Base-by-base conservation (phyloP, 2,888 invertebrate genomes). In the Leptinotarsa peninsularis region DNA sequence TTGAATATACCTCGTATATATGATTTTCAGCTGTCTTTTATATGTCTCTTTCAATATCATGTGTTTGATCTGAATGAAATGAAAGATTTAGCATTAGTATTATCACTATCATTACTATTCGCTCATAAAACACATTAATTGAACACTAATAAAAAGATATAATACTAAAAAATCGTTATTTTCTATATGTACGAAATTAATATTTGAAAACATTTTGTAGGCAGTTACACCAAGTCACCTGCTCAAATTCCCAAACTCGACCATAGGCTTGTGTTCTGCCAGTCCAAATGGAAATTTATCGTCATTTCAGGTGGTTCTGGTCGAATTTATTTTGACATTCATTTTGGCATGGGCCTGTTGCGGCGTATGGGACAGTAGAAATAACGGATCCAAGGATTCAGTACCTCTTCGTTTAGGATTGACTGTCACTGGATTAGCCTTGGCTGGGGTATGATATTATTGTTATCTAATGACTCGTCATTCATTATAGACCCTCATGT, bases 341-440 rank as follows among this genome's bases (percentile, higher is more conserved):
- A 89, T 93, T 0, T 88, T 95, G 21, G 90, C 92, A 60, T 89
- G 94, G 70, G 89, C 94, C 21, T 91, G 91, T 76, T 94, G 94
- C 84, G 92, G 92, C 0, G 89, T 93, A 14, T 94, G 94, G 93
- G 95, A 95, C 86, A 92, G 92, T 17, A 89, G 93, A 73, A 93
- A 94, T 84, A 86, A 88, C 5, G 88, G 89, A 18, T 92, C 92
- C 80, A 90, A 90, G 33, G 94, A 94, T 80, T 92, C 93, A 0
- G 86, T 89, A 1, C 86, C 94, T 1, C 85, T 95, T 18, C 72
- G 91, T 82, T 92, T 93, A 80, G 94, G 92, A 67, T 87, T 93
- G 66, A 89, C 92, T 1, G 88, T 94, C 73, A 86, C 90, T n/a
- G 92, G 90, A 0, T 84, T 94, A 73, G 92, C 92, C 5, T 85